phyloP scores from a whole-genome alignment of 2,113 vertebrate genomes.

The Tachycineta bicolor region DNA sequence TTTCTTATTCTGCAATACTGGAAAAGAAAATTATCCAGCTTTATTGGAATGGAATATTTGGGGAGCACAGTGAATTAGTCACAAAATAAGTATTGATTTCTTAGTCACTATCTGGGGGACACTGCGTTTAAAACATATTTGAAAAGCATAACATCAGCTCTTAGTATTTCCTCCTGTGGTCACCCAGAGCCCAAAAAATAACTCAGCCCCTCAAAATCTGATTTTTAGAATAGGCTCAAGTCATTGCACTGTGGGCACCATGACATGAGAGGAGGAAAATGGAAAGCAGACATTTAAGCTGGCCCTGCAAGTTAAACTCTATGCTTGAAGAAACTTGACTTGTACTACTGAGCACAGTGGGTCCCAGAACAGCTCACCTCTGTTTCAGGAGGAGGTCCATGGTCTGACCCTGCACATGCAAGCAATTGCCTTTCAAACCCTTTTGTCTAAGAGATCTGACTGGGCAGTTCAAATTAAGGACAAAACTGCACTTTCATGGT shows the following conservation, averaged over 20 bases:
- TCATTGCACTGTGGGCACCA: background rate
- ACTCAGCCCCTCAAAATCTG: background rate
- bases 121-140: background rate
- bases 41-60: background rate
- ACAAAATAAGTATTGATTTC: background rate
- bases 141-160: background rate
- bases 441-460: background rate
- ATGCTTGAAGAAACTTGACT: background rate
- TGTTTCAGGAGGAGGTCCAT: background rate
- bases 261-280: background rate
- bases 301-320: background rate
- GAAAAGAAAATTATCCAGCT: background rate
- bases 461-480: background rate
- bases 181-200: background rate
- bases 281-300: background rate
- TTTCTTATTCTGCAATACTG: background rate
- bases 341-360: background rate
- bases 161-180: background rate
- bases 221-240: background rate
- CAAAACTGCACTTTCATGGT: constrained; percentile 1
- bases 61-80: background rate
- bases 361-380: background rate
- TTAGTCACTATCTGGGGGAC: background rate
- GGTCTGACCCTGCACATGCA: background rate
- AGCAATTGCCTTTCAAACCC: background rate